phyloP scores from a whole-genome alignment of 2,113 vertebrate genomes.

The Odobenus rosmarus region DNA sequence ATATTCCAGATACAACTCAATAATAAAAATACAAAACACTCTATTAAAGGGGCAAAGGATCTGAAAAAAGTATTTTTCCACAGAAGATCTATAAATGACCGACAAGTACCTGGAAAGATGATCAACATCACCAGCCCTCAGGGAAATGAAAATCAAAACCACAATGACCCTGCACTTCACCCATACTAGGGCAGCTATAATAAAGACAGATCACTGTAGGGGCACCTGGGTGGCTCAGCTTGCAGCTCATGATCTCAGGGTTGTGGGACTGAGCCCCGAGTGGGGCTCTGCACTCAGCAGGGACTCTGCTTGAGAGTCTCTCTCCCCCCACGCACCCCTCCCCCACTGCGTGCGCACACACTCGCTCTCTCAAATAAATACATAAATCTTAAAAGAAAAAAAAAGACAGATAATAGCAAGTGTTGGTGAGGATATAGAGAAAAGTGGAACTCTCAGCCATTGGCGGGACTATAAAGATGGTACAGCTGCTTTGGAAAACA shows the following conservation, averaged over 20 bases:
- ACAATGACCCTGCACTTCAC: background rate
- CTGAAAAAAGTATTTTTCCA: background rate
- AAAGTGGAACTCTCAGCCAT: background rate
- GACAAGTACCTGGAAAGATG: background rate
- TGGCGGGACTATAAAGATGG: background rate
- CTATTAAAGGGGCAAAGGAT: background rate
- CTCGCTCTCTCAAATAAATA: background rate
- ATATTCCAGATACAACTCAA: background rate
- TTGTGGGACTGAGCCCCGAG: background rate
- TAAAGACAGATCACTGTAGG: background rate
- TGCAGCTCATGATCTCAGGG: background rate
- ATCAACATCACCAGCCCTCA: background rate
- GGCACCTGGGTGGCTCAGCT: background rate
- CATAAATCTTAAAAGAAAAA: background rate
- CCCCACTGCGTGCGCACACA: accelerated
- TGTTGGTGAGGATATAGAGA: background rate
- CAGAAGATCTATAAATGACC: background rate
- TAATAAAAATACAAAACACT: conserved; percentile 9
- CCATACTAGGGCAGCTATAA: background rate
- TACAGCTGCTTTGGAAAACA: background rate
- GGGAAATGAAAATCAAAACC: background rate
- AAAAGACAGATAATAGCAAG: background rate
- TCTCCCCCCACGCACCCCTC: background rate
- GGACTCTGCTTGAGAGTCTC: background rate
- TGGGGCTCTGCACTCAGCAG: background rate